Percentiles rank a stretch among this genome's conserved stretches.
Evolutionary conservation across 2,797 vertebrate species (phyloP).

Genomic region (Octomys mimax): DNA sequence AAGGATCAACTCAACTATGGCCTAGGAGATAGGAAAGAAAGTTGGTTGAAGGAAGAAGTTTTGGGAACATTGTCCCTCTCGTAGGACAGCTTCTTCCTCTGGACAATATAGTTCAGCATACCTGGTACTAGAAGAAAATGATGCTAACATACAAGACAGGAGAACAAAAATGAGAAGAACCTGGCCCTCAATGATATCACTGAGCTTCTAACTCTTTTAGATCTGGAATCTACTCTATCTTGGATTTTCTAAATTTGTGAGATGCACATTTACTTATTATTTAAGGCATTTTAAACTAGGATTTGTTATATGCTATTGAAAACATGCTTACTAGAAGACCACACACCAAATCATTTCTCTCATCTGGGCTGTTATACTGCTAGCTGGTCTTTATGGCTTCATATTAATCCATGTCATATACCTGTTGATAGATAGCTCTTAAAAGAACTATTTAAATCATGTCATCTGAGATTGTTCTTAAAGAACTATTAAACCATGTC

Average conservation of each 20-base stretch:
- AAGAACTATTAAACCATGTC: constrained; percentile 5
- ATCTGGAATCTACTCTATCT: background rate
- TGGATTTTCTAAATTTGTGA: background rate
- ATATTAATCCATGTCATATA: constrained; percentile 32
- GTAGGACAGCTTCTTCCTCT: constrained; percentile 29
- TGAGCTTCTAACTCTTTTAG: constrained; percentile 31
- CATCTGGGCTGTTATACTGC: background rate
- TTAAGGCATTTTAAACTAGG: constrained; percentile 30
- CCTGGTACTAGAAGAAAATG: background rate
- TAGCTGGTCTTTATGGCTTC: background rate
- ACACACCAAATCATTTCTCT: background rate
- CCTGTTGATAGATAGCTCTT: background rate
- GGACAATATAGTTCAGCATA: background rate
- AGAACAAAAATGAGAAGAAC: constrained; percentile 37
- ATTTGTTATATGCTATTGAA: constrained; percentile 13
- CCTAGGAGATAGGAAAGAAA: background rate
- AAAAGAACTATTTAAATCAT: background rate
- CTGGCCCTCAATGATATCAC: background rate
- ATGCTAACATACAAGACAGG: background rate
- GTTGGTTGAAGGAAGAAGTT: background rate
- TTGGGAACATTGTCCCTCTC: background rate
- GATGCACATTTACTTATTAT: background rate
- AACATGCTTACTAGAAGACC: background rate
- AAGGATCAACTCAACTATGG: background rate
- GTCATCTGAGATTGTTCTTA: background rate